Conservation (phyloP, 2,797 vertebrate species). For the Rhinella marina region DNA sequence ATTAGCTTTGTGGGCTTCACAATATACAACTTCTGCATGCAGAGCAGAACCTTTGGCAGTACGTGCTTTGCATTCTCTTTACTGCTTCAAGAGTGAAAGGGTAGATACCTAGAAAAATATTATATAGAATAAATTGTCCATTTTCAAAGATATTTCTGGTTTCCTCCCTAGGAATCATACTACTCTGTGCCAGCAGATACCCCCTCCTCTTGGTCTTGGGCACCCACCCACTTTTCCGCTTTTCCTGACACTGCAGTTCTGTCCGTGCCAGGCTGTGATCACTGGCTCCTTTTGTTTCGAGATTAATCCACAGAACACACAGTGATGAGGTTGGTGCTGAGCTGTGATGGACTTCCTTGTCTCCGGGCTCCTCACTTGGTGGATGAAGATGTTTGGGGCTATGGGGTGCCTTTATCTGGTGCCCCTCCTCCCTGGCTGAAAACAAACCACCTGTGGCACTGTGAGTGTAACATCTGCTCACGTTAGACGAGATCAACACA, state of each 20-base stretch:
- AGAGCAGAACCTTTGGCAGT: not conserved
- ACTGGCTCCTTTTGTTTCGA: slow-evolving; percentile 48
- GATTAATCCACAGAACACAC: slow-evolving; percentile 45
- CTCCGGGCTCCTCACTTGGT: slow-evolving; percentile 10
- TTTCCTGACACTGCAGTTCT: slow-evolving; percentile 54
- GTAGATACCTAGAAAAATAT: not conserved
- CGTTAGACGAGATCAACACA: slow-evolving; percentile 33
- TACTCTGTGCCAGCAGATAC: slow-evolving; percentile 7
- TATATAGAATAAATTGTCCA: not conserved
- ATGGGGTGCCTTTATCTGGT: slow-evolving; percentile 26
- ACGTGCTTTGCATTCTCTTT: not conserved
- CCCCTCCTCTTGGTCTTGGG: slow-evolving; percentile 35
- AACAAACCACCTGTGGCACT: slow-evolving; percentile 23
- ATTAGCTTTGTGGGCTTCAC: not conserved
- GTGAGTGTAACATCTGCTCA: slow-evolving; percentile 43
- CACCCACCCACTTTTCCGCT: slow-evolving; percentile 28
- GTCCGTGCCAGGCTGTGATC: slow-evolving; percentile 44
- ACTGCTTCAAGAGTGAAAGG: not conserved
- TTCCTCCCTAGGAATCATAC: not conserved
- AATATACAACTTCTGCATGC: not conserved
- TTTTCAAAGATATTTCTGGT: not conserved
- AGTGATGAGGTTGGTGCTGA: slow-evolving; percentile 42
- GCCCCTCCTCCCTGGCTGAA: slow-evolving; percentile 26
- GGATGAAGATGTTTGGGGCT: slow-evolving; percentile 24
- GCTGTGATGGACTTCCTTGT: slow-evolving; percentile 27